A percentile compares a stretch with the other conserved stretches of the same genome.
Evolutionary conservation across 2,797 vertebrate genomes (phyloP).

Genomic region (Sebastes itinus): DNA sequence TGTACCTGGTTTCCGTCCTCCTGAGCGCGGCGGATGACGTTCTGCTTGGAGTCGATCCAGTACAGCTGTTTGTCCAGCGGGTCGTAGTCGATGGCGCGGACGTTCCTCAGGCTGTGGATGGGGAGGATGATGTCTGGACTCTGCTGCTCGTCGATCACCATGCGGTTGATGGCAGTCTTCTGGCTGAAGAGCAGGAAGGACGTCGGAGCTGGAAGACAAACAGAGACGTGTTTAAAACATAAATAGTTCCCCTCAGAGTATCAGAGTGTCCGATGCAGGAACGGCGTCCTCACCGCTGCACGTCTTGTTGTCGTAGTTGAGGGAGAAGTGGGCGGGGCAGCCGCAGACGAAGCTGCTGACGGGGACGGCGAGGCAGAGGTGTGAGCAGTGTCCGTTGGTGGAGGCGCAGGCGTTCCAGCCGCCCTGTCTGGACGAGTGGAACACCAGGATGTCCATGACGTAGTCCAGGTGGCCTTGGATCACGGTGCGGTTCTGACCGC

Average conservation of each 20-base stretch:
- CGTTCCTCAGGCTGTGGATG: constrained; percentile 93
- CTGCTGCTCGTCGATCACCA: constrained; percentile 98
- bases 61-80: constrained; percentile 95
- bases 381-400: constrained; percentile 96
- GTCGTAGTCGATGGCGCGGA: constrained; percentile 95
- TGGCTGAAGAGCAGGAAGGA: constrained; percentile 98
- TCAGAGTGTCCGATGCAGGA: no score
- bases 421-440: constrained; percentile 95
- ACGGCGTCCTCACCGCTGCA: constrained; percentile 89
- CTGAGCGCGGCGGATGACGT: constrained; percentile 90
- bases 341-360: constrained; percentile 91
- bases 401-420: constrained; percentile 97
- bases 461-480: constrained; percentile 98
- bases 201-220: constrained; percentile 86
- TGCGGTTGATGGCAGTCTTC: constrained; percentile 95
- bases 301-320: constrained; percentile 96
- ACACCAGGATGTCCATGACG: constrained; percentile 98
- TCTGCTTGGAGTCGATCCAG: constrained; percentile 98
- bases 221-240: no score
- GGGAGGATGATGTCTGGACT: constrained; percentile 98
- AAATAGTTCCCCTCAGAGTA: no score
- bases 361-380: constrained; percentile 94
- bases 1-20: constrained; percentile 95
- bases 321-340: constrained; percentile 95
- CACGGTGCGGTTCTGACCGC: constrained; percentile 95